Conservation (phyloP, 2,113 vertebrate species). For the Riparia riparia region DNA sequence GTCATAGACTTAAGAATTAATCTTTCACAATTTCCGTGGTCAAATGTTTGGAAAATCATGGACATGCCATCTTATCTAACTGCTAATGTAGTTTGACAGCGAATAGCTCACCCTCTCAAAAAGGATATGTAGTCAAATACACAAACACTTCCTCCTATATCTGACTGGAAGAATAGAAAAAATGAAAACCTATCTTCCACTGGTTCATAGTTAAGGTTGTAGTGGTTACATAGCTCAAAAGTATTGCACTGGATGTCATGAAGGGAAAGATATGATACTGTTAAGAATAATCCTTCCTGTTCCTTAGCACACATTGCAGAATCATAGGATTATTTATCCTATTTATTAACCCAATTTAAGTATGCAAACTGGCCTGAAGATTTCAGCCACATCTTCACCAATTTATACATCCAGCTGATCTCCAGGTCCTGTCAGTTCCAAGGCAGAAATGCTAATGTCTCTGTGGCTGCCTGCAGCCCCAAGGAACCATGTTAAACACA, state of each 20-base stretch:
- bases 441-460: not conserved
- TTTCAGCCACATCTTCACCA: not conserved
- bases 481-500: rapidly evolving
- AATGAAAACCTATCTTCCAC: not conserved
- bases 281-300: not conserved
- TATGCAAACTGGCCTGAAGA: not conserved
- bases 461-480: not conserved
- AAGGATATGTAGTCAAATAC: not conserved
- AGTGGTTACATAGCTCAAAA: not conserved
- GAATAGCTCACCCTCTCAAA: not conserved
- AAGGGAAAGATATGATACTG: not conserved
- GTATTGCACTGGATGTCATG: not conserved
- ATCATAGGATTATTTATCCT: not conserved
- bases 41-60: not conserved
- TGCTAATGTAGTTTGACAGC: not conserved
- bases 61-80: not conserved
- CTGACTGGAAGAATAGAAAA: not conserved
- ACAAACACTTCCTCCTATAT: not conserved
- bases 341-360: not conserved
- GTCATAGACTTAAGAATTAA: not conserved
- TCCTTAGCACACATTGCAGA: not conserved
- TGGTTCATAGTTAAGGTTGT: not conserved
- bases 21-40: not conserved
- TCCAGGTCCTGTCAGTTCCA: not conserved
- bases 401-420: not conserved